Conservation (phyloP, 2,113 vertebrate genomes). For the Microcebus tavaratra region DNA sequence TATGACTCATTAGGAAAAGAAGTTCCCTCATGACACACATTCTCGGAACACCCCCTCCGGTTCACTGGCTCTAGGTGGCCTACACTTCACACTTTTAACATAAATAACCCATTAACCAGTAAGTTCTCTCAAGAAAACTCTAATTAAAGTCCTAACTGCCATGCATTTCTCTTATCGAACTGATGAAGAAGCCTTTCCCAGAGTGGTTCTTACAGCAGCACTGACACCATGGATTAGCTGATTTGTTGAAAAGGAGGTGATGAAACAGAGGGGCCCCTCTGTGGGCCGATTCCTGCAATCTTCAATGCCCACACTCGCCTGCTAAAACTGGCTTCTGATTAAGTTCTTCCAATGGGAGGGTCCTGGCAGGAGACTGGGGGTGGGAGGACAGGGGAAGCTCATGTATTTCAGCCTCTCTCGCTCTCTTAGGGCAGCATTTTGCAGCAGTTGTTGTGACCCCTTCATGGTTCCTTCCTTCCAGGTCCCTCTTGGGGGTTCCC, state of each 20-base stretch:
- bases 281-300: not conserved
- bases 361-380: not conserved
- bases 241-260: slow-evolving; percentile 67
- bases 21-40: slow-evolving; percentile 44
- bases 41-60: not conserved
- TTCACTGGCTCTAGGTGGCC: slow-evolving; percentile 49
- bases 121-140: slow-evolving; percentile 77
- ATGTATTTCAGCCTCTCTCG: not conserved
- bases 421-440: not conserved
- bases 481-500: not conserved
- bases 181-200: slow-evolving; percentile 79
- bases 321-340: not conserved
- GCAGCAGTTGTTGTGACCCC: not conserved
- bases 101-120: slow-evolving; percentile 76
- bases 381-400: not conserved
- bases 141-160: slow-evolving; percentile 80
- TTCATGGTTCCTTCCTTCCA: not conserved
- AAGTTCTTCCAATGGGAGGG: not conserved
- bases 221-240: slow-evolving; percentile 73
- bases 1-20: slow-evolving; percentile 51
- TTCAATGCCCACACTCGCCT: not conserved
- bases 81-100: slow-evolving; percentile 49
- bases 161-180: slow-evolving; percentile 75
- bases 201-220: slow-evolving; percentile 79
- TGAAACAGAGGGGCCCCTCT: not conserved